A percentile compares a stretch with the other conserved stretches of the same genome.
Evolutionary conservation across 2,888 invertebrate species (phyloP).

Genomic region (Frankliniella intonsa): DNA sequence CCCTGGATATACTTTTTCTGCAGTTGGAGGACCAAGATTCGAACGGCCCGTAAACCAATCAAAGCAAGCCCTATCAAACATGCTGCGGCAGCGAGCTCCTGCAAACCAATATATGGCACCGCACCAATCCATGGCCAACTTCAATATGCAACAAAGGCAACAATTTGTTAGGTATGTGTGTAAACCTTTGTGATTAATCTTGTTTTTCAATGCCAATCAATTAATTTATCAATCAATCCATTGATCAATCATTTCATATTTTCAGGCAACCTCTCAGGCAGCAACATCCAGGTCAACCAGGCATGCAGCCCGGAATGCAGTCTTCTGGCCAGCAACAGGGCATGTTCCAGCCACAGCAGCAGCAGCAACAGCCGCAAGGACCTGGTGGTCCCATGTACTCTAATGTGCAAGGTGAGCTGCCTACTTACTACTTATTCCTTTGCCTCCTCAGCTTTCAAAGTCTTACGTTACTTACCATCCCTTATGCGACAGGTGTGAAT

Average conservation of each 20-base stretch:
- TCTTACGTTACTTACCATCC: background rate
- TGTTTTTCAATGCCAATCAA: background rate
- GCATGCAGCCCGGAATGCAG: constrained; percentile 47
- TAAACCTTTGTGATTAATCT: constrained; percentile 9
- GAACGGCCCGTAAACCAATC: constrained; percentile 59
- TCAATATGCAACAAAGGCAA: constrained; percentile 48
- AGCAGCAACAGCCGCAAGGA: constrained; percentile 49
- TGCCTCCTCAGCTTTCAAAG: background rate
- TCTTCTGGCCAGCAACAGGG: constrained; percentile 49
- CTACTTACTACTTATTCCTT: background rate
- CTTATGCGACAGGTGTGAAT: constrained; percentile 48
- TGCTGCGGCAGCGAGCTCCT: constrained; percentile 70
- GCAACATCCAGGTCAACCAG: constrained; percentile 34
- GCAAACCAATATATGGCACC: constrained; percentile 49
- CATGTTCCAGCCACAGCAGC: constrained; percentile 36
- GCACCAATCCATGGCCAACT: constrained; percentile 41
- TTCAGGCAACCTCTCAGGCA: constrained; percentile 42
- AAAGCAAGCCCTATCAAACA: constrained; percentile 80
- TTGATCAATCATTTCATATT: background rate
- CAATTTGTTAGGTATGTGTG: constrained; percentile 48
- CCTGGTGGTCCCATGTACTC: constrained; percentile 39
- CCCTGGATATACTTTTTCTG: constrained; percentile 25
- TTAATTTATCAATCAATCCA: background rate
- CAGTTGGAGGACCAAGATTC: constrained; percentile 47
- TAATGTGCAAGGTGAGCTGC: background rate